Evolutionary conservation across 2,113 vertebrate genomes (phyloP).

Genomic region (Misgurnus anguillicaudatus): DNA sequence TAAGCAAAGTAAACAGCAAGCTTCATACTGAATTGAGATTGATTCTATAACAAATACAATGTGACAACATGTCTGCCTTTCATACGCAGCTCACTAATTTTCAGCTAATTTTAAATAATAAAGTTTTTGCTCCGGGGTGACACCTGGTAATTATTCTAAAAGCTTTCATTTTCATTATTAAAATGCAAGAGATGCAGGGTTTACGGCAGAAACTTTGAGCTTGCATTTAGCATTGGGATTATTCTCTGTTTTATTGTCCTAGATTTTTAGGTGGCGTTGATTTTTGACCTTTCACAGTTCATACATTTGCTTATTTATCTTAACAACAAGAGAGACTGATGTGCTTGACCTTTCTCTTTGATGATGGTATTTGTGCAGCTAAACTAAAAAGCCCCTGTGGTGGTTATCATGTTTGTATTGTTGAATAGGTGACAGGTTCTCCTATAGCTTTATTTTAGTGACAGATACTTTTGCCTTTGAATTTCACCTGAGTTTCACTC

Average conservation of each 20-base stretch:
- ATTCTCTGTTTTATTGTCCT: conserved; percentile 20
- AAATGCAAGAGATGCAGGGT: conserved; percentile 53
- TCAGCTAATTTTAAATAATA: conserved; percentile 65
- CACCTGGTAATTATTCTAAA: conserved; percentile 62
- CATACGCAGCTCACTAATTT: conserved; percentile 56
- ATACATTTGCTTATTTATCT: conserved; percentile 68
- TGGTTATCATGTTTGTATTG: conserved; percentile 46
- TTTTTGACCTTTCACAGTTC: conserved; percentile 66
- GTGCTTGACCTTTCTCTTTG: conserved; percentile 70
- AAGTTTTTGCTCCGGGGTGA: conserved; percentile 57
- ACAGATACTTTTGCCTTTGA: conserved; percentile 19
- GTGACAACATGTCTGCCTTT: conserved; percentile 47
- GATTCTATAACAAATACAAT: conserved; percentile 33
- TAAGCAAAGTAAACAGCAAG: conserved; percentile 32
- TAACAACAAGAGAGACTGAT: conserved; percentile 68
- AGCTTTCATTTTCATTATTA: conserved; percentile 52
- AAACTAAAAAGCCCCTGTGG: conserved; percentile 48
- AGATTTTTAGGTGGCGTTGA: conserved; percentile 54
- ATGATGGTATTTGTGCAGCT: conserved; percentile 65
- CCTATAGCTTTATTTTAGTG: conserved; percentile 9
- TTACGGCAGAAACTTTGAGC: conserved; percentile 35
- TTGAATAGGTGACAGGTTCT: conserved; percentile 49
- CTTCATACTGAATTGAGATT: conserved; percentile 10
- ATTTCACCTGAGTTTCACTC: conserved; percentile 35
- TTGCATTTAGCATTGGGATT: conserved; percentile 27